These are phyloP conservation scores for Sebastes schlegelii DNA, from an alignment of 2,113 vertebrate species.

Conservation along the genomic window DNA sequence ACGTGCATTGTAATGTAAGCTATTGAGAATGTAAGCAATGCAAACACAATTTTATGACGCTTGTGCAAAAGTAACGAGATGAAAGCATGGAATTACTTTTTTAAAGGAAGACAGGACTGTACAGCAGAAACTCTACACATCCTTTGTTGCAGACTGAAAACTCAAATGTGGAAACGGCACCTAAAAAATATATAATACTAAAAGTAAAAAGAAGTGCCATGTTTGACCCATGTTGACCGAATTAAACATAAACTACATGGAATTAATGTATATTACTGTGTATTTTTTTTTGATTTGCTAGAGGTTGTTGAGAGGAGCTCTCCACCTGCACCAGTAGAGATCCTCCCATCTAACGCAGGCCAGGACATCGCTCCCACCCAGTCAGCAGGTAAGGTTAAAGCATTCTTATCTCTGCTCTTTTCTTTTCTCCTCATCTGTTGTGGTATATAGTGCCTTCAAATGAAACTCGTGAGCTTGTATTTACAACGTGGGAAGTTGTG, in stretches of 20 bases:
- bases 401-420: not conserved
- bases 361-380: constrained; percentile 95
- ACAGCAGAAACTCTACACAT: too few relatives aligned
- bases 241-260: not conserved
- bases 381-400: constrained; percentile 86
- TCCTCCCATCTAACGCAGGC: constrained; percentile 93
- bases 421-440: not conserved
- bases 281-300: constrained; percentile 69
- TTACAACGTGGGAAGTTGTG: too few relatives aligned
- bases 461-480: too few relatives aligned
- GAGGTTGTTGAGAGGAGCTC: constrained; percentile 93
- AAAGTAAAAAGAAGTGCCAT: not conserved
- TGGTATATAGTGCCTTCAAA: not conserved
- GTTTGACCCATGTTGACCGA: not conserved
- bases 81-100: too few relatives aligned
- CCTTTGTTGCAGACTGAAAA: too few relatives aligned
- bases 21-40: too few relatives aligned
- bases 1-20: too few relatives aligned
- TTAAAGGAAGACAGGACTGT: too few relatives aligned
- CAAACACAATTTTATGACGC: too few relatives aligned
- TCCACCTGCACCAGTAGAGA: constrained; percentile 90
- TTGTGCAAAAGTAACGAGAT: too few relatives aligned
- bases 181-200: not conserved
- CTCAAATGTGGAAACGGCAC: too few relatives aligned
- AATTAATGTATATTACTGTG: constrained; percentile 1